A percentile compares a stretch with the other conserved stretches of the same genome.
These are phyloP conservation scores for Propsilocerus akamusi DNA, from an alignment of 1,140 invertebrate genomes.

Conservation along the genomic window DNA sequence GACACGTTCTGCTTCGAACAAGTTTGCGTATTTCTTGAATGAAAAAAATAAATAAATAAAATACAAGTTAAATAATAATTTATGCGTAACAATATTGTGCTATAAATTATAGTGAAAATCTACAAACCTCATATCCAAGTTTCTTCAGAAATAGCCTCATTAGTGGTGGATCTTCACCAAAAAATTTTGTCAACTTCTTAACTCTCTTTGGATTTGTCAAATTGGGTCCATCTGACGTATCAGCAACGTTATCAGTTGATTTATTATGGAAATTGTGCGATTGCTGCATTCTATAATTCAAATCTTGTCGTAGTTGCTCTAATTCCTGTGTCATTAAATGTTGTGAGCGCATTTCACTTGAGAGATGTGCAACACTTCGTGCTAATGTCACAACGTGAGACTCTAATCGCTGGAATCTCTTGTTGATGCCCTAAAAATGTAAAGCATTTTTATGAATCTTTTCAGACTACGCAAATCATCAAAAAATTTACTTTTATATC, in stretches of 20 bases:
- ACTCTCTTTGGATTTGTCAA: conserved; percentile 67
- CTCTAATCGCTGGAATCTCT: conserved; percentile 75
- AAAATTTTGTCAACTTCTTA: conserved; percentile 76
- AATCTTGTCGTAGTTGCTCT: conserved; percentile 69
- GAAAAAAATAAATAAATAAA: conserved; percentile 7
- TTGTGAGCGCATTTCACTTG: conserved; percentile 80
- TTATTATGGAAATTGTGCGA: conserved; percentile 34
- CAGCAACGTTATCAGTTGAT: conserved; percentile 16
- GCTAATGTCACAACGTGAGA: conserved; percentile 84
- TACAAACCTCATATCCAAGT: conserved; percentile 74
- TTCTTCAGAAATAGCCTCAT: conserved; percentile 78
- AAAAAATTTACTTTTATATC: conserved; percentile 40
- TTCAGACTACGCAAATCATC: background rate
- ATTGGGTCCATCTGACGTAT: conserved; percentile 37
- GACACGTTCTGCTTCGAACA: conserved; percentile 75
- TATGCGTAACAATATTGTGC: background rate
- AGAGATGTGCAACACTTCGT: conserved; percentile 78
- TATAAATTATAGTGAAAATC: background rate
- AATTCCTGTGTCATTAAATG: conserved; percentile 80
- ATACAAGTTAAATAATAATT: background rate
- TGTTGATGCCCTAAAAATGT: conserved; percentile 44
- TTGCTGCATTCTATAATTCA: conserved; percentile 54
- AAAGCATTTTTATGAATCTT: background rate
- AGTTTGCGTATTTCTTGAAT: conserved; percentile 67
- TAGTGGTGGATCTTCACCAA: conserved; percentile 80